Evolutionary conservation across 2,888 invertebrate genomes (phyloP), one percentile per base, ranked within the genome.

Genomic region (Allolobophora icterica): DNA sequence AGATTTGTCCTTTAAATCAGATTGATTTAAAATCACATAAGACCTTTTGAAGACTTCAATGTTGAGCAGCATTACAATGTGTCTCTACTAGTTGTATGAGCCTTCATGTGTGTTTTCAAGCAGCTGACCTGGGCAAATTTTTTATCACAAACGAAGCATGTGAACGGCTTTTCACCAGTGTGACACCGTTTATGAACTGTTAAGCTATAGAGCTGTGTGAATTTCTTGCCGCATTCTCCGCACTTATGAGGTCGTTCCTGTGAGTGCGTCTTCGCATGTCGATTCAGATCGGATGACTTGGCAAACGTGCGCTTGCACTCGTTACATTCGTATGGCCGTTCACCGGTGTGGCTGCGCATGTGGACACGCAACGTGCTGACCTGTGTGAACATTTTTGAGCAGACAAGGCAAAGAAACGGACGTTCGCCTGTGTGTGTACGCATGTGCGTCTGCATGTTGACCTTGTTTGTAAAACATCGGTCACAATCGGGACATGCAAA

Each of bases 401-500:
- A 99, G 19, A 98, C 97, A 94, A 97, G 97, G 95, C 99, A 99
- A 95, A 98, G 98, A 96, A 99, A 99, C 0, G 99, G 99, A 34
- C 99, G 96, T 95, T 99, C 99, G 0, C 99, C 99, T 3, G 99
- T 99, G 95, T 99, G 99, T 30, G 99, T 99, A 93, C 99, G 96
- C 92, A 99, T 96, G 95, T 99, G 99, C 35, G 91, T 91, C 87
- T 91, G 91, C 42, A 91, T 40, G 91, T 91, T 91, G n/a, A 91
- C 87, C 34, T 87, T 87, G 87, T 87, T 87, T 17, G 87, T 87
- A 35, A 87, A 87, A 38, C 38, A 38, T 38, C 87, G 87, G 87
- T 87, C 87, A 24, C 87, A 87, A 19, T 87, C 87, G 24, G 87
- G 87, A 24, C 87, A 87, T 2, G 87, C 34, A n/a, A 87, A 87